A percentile compares a stretch with the other conserved stretches of the same genome.
phyloP scores from a whole-genome alignment of 2,113 vertebrate species.

The Indri indri region DNA sequence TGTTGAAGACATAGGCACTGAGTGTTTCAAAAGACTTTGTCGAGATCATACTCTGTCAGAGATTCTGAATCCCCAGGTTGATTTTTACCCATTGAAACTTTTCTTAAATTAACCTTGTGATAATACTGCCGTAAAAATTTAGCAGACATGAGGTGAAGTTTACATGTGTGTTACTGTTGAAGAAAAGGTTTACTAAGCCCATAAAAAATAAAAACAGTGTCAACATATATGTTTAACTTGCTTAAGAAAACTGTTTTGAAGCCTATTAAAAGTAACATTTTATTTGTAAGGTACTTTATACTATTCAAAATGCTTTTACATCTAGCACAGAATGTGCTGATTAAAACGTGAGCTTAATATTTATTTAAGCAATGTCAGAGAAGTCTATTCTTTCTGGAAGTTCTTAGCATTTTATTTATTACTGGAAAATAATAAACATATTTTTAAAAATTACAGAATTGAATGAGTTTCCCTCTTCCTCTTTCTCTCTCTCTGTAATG shows the following conservation, averaged over 20 bases:
- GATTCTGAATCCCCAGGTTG: constrained; percentile 24
- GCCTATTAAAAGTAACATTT: constrained; percentile 13
- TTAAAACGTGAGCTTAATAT: constrained; percentile 19
- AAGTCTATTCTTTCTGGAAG: not conserved
- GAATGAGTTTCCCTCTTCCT: not conserved
- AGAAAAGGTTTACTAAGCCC: not conserved
- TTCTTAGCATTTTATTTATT: constrained; percentile 46
- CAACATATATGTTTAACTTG: not conserved
- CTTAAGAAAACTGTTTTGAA: constrained; percentile 42
- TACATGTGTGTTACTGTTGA: not conserved
- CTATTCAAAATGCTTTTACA: constrained; percentile 31
- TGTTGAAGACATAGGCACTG: not conserved
- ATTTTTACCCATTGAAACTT: constrained; percentile 10
- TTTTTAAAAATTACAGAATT: not conserved
- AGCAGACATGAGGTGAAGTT: constrained; percentile 23
- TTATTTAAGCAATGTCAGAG: not conserved
- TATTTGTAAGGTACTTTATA: constrained; percentile 48
- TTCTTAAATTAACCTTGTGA: constrained; percentile 47
- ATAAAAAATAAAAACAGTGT: constrained; percentile 47
- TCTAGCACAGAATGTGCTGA: not conserved
- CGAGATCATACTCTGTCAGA: not conserved
- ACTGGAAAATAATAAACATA: constrained; percentile 1
- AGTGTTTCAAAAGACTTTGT: constrained; percentile 47
- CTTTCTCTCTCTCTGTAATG: not conserved
- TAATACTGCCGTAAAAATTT: constrained; percentile 34